A percentile compares a stretch with the other conserved stretches of the same genome.
These are phyloP conservation scores for Sepioteuthis lessoniana DNA, from an alignment of 2,888 invertebrate genomes.

Conservation along the genomic window DNA sequence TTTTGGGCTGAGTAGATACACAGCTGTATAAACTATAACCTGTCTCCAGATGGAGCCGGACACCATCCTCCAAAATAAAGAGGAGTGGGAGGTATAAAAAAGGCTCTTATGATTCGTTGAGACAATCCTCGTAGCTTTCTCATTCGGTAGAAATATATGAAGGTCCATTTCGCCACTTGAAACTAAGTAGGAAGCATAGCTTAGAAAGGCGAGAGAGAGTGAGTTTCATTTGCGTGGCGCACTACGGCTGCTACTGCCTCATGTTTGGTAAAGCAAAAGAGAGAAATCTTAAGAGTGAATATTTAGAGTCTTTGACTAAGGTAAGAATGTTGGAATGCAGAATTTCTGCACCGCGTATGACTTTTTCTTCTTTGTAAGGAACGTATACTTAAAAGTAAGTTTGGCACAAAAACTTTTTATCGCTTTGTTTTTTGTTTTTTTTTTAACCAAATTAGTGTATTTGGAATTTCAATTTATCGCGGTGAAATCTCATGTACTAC, in stretches of 20 bases:
- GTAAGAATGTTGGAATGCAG: background rate
- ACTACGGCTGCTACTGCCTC: background rate
- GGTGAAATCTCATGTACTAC: background rate
- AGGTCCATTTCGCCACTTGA: background rate
- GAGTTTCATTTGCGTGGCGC: background rate
- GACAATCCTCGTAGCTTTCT: conserved; percentile 6
- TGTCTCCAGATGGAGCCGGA: conserved; percentile 23
- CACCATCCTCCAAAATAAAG: background rate
- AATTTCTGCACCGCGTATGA: background rate
- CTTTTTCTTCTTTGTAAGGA: background rate
- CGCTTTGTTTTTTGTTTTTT: background rate
- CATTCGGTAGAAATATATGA: background rate
- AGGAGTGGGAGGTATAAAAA: background rate
- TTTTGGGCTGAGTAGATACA: conserved; percentile 2
- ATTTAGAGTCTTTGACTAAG: background rate
- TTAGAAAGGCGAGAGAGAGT: background rate
- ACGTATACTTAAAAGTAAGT: background rate
- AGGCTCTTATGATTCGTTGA: conserved; percentile 20
- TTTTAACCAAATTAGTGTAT: background rate
- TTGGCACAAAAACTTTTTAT: background rate
- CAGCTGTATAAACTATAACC: background rate
- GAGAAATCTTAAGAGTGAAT: background rate
- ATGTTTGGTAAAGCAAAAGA: background rate
- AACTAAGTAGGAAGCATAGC: background rate
- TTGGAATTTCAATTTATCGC: conserved; percentile 8